These are phyloP conservation scores for Sesamia nonagrioides DNA, from an alignment of 1,140 invertebrate species.

Conservation along the genomic window DNA sequence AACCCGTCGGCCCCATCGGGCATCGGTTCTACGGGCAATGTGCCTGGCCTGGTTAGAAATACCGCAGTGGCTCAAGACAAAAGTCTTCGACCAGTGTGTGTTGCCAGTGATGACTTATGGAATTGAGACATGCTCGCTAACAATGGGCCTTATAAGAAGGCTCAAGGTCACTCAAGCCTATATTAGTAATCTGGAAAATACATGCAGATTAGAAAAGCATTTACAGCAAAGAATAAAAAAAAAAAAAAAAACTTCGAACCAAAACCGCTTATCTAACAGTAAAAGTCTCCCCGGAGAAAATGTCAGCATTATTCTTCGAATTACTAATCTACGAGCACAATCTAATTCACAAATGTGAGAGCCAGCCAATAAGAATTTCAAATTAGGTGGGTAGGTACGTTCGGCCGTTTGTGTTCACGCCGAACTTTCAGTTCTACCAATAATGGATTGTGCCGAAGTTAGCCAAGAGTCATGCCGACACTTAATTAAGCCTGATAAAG, in stretches of 20 bases:
- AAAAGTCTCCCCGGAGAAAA: slow-evolving; percentile 38
- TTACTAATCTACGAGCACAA: slow-evolving; percentile 46
- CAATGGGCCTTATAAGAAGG: no score
- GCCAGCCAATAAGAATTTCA: slow-evolving; percentile 58
- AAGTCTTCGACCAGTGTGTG: no score
- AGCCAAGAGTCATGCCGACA: slow-evolving; percentile 55
- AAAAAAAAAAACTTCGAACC: neutral
- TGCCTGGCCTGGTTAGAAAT: no score
- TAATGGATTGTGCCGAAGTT: slow-evolving; percentile 56
- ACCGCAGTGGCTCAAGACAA: no score
- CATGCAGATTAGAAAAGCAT: slow-evolving; percentile 6
- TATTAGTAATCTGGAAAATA: neutral
- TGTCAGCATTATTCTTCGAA: slow-evolving; percentile 48
- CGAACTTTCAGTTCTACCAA: slow-evolving; percentile 55
- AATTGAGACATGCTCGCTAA: no score
- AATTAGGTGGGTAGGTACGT: slow-evolving; percentile 45
- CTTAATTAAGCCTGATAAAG: slow-evolving; percentile 55
- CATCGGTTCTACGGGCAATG: no score
- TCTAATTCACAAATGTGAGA: slow-evolving; percentile 52
- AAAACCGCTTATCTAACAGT: slow-evolving; percentile 25
- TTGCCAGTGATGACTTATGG: no score
- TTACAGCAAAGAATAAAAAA: neutral
- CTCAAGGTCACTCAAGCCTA: no score
- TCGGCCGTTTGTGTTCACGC: slow-evolving; percentile 47
- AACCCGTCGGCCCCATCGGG: no score